A percentile compares a stretch with the other conserved stretches of the same genome.
phyloP scores from a whole-genome alignment of 2,113 vertebrate species.

The Tragulus kanchil region DNA sequence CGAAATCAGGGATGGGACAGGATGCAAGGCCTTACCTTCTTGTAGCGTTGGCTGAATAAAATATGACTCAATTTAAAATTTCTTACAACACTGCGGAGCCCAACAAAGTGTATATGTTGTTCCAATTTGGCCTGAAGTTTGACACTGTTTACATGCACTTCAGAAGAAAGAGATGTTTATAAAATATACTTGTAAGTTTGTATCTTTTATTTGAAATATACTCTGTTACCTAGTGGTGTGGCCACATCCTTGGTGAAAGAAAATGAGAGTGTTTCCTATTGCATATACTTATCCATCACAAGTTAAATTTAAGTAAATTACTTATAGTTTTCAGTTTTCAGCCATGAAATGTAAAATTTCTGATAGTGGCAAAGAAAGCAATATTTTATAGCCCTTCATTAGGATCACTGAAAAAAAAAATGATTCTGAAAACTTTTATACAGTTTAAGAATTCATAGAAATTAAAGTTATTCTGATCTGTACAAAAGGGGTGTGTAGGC shows the following conservation, averaged over 20 bases:
- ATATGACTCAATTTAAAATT: background rate
- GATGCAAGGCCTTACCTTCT: background rate
- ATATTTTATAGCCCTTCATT: constrained; percentile 22
- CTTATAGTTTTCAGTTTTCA: constrained; percentile 18
- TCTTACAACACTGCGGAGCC: background rate
- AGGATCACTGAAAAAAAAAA: background rate
- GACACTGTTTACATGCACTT: background rate
- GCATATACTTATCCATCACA: background rate
- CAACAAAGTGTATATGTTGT: background rate
- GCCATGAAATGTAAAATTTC: constrained; percentile 22
- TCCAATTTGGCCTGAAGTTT: background rate
- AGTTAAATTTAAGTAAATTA: constrained; percentile 42
- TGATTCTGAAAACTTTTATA: background rate
- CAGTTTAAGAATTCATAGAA: background rate
- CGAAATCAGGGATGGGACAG: background rate
- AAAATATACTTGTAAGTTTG: background rate
- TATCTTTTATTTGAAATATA: background rate
- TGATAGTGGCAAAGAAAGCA: background rate
- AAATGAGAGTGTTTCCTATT: background rate
- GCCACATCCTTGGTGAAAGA: background rate
- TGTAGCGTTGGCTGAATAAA: background rate
- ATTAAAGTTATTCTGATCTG: background rate
- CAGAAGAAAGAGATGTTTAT: background rate
- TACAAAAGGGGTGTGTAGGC: background rate
- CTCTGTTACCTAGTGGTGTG: background rate